Base-by-base conservation (phyloP, 2,888 invertebrate species). In the Nymphalis urticae region DNA sequence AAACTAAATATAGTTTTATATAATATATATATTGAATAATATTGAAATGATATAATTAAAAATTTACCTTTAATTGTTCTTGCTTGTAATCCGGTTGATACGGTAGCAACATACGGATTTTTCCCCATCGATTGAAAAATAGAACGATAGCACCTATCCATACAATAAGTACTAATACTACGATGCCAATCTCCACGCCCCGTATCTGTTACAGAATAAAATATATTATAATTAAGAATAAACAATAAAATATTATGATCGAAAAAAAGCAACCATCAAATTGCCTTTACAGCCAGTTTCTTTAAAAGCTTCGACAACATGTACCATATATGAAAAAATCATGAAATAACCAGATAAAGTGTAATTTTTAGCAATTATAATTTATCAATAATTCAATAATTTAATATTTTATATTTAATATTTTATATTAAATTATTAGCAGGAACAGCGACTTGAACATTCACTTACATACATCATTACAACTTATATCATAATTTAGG, bases 41-140 rank as follows among this genome's bases (percentile, higher is more conserved):
- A 53, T 36, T 3, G 53, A 19, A 32, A 32, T 10, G 0, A 36
- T 63, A 9, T 2, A 17, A 17, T 64, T 62, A 54, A 13, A 16
- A 17, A 77, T 42, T 58, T 82, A 92, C 93, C 93, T 97, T 97
- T 64, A 97, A 90, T 84, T 97, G 97, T 79, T 97, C 97, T 77
- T 95, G 95, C 82, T 97, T 97, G 87, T 97, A 97, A 85, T 97
- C 97, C 16, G 97, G 97, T 82, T 97, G 97, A 85, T 97, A 97
- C 7, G 97, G 97, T 76, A 97, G 93, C 76, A 98, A 93, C 97
- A 97, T 97, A 59, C 97, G 95, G 72, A 97, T 97, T 90, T 97
- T 97, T 68, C 97, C 97, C 97, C 97, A 97, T 69, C 97, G 95
- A 85, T 97, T 97, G 93, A 97, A 97, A 93, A 97, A 97, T 67